Evolutionary conservation across 1,140 invertebrate genomes (phyloP).

Genomic region (Thaumatotibia leucotreta): DNA sequence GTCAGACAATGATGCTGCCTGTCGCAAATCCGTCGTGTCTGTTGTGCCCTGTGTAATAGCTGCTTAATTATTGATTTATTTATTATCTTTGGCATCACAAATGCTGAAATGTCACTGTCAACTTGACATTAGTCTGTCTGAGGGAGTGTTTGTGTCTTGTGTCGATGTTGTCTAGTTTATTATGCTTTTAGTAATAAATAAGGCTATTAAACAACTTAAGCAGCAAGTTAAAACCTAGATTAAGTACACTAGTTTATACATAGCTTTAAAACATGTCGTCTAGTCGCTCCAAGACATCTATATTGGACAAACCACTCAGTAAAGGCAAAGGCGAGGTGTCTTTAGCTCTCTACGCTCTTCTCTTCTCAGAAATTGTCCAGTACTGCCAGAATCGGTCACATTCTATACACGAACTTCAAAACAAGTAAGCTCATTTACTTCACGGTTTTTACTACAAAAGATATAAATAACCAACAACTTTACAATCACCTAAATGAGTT

Average conservation of each 20-base stretch:
- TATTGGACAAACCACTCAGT: conserved; percentile 94
- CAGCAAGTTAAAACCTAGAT: background rate
- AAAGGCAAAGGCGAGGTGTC: conserved; percentile 95
- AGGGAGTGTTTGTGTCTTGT: background rate
- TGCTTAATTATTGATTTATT: no score
- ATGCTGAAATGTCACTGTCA: no score
- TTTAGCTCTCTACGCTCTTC: conserved; percentile 93
- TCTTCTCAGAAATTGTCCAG: conserved; percentile 99
- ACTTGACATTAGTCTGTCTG: no score
- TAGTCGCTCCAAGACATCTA: conserved; percentile 82
- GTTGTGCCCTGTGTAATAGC: no score
- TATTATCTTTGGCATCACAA: no score
- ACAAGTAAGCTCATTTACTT: conserved; percentile 86
- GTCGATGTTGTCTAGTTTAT: background rate
- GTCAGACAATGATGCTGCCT: no score
- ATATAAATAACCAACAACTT: no score
- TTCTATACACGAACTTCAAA: conserved; percentile 96
- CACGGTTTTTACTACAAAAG: no score
- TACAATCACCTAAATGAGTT: no score
- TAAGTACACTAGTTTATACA: background rate
- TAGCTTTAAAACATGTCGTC: conserved; percentile 55
- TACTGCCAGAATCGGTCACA: conserved; percentile 98
- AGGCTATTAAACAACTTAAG: background rate
- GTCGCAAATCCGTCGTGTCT: no score
- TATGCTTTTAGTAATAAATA: background rate